phyloP scores from a whole-genome alignment of 2,113 vertebrate genomes.

The Pristiophorus japonicus region DNA sequence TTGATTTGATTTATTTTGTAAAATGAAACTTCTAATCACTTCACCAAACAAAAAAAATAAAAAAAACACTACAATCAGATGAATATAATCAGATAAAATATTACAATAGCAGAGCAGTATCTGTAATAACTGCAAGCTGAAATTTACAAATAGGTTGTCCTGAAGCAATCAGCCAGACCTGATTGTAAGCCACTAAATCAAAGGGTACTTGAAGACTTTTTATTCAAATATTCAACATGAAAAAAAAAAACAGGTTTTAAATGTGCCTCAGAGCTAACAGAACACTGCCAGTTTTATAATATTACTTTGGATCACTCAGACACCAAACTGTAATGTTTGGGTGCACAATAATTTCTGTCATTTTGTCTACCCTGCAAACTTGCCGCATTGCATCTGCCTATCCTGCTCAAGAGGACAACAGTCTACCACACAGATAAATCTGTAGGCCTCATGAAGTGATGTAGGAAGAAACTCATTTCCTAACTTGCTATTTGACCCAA shows the following conservation, averaged over 20 bases:
- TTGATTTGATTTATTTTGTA: constrained; percentile 33
- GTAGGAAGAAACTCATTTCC: not conserved
- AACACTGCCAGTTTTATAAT: not conserved
- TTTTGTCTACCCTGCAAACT: not conserved
- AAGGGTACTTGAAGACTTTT: not conserved
- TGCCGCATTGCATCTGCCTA: not conserved
- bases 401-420: not conserved
- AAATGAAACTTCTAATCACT: constrained; percentile 31
- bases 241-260: not conserved
- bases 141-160: constrained; percentile 27
- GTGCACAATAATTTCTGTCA: not conserved
- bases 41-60: constrained; percentile 17
- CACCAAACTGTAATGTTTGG: not conserved
- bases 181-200: constrained; percentile 34
- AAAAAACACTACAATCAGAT: not conserved
- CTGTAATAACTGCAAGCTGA: not conserved
- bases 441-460: not conserved
- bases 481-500: not conserved
- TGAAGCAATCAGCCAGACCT: constrained; percentile 22
- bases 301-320: not conserved
- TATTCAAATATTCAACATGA: constrained; percentile 24
- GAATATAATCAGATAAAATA: constrained; percentile 34
- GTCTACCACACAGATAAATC: not conserved
- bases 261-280: not conserved
- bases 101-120: constrained; percentile 19